These are phyloP conservation scores for Chaenodraco wilsoni DNA, from an alignment of 2,797 vertebrate species.

Conservation along the genomic window DNA sequence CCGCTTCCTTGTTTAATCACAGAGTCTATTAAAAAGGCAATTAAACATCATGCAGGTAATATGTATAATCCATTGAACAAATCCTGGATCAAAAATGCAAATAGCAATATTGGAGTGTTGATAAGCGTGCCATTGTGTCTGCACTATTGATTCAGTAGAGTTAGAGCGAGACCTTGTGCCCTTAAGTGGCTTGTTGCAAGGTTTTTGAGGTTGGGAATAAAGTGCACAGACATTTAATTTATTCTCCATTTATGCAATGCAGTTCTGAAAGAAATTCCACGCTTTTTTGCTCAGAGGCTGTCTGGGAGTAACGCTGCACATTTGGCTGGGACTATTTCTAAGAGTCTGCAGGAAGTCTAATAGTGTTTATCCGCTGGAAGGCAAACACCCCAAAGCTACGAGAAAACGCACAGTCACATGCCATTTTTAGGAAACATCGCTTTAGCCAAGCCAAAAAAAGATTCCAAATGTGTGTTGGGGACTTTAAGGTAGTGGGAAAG, in stretches of 20 bases:
- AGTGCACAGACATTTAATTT: constrained; percentile 34
- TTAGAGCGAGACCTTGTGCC: constrained; percentile 53
- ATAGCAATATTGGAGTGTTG: constrained; percentile 77
- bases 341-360: constrained; percentile 46
- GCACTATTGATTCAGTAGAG: constrained; percentile 72
- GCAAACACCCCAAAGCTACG: constrained; percentile 51
- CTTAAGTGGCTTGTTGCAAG: constrained; percentile 50
- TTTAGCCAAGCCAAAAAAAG: constrained; percentile 5
- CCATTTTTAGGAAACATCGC: constrained; percentile 35
- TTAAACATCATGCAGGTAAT: constrained; percentile 84
- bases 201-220: constrained; percentile 26
- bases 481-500: constrained; percentile 24
- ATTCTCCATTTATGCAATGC: constrained; percentile 32
- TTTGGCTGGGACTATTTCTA: constrained; percentile 42
- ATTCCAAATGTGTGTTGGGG: constrained; percentile 18
- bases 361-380: constrained; percentile 53
- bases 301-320: constrained; percentile 38
- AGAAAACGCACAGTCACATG: constrained; percentile 24
- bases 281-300: constrained; percentile 22
- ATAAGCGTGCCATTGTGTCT: constrained; percentile 75
- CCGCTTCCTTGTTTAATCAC: constrained; percentile 77
- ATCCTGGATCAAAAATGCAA: constrained; percentile 82
- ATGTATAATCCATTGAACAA: constrained; percentile 83
- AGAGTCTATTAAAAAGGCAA: constrained; percentile 84
- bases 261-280: constrained; percentile 31